phyloP scores from a whole-genome alignment of 2,888 invertebrate genomes.

The Eupithecia insigniata region DNA sequence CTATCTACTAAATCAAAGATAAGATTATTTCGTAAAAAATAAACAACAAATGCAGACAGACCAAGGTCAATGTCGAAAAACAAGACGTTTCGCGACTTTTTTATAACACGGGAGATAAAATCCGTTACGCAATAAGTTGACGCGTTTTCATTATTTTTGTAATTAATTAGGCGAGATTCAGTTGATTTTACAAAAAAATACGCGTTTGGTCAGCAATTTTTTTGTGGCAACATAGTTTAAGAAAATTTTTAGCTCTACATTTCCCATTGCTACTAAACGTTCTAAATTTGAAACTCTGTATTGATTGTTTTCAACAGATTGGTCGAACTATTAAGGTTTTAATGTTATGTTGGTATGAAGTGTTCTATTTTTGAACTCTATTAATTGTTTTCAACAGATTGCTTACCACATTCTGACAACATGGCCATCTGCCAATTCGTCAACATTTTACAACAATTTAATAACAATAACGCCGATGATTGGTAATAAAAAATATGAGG shows the following conservation, averaged over 20 bases:
- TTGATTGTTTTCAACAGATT: background rate
- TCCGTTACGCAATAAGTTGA: conserved; percentile 1
- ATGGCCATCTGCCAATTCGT: conserved; percentile 30
- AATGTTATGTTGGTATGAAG: background rate
- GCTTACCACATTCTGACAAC: conserved; percentile 10
- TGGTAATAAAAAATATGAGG: background rate
- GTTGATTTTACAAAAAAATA: background rate
- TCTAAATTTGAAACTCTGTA: conserved; percentile 5
- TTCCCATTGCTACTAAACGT: background rate
- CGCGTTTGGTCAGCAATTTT: background rate
- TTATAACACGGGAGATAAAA: conserved; percentile 12
- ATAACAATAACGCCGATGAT: background rate
- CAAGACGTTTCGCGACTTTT: conserved; percentile 17
- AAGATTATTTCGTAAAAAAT: conserved; percentile 14
- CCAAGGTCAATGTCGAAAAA: conserved; percentile 21
- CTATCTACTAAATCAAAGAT: background rate
- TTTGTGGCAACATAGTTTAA: background rate
- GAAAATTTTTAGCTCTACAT: background rate
- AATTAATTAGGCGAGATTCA: background rate
- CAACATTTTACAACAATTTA: conserved; percentile 12
- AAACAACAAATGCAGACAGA: conserved; percentile 16
- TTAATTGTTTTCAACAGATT: conserved; percentile 7
- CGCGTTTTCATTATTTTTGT: background rate
- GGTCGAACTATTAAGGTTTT: background rate
- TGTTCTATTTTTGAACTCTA: conserved; percentile 8